These are phyloP conservation scores for Timandra comae DNA, from an alignment of 2,888 invertebrate genomes.

Conservation along the genomic window DNA sequence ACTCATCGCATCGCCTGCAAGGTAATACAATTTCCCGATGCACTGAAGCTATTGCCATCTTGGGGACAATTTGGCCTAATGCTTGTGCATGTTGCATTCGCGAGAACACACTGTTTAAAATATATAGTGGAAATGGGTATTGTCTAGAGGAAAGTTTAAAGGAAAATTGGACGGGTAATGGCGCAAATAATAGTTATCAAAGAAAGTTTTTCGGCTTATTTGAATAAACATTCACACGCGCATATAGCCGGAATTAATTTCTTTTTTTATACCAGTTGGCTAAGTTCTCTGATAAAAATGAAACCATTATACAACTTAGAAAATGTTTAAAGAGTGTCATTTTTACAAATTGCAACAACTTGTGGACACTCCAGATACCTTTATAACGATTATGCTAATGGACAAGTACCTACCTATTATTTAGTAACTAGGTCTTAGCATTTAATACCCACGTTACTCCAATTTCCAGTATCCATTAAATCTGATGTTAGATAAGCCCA, in stretches of 20 bases:
- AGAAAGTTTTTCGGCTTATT: conserved; percentile 4
- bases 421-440: conserved; percentile 10
- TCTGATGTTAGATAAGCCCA: conserved; percentile 19
- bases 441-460: conserved; percentile 14
- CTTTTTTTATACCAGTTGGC: too few species aligned
- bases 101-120: conserved; percentile 48
- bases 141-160: conserved; percentile 18
- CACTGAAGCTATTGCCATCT: conserved; percentile 57
- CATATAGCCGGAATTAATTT: too few species aligned
- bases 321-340: too few species aligned
- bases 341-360: too few species aligned
- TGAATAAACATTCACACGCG: too few species aligned
- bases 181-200: conserved; percentile 5
- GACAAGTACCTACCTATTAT: conserved; percentile 9
- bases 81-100: conserved; percentile 43
- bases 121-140: conserved; percentile 32
- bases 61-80: conserved; percentile 68
- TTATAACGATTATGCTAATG: conserved; percentile 1
- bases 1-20: conserved; percentile 52
- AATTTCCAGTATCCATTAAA: conserved; percentile 17
- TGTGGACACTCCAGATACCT: too few species aligned
- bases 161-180: conserved; percentile 26
- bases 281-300: too few species aligned
- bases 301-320: conserved; percentile 1
- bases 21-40: conserved; percentile 68